phyloP scores from a whole-genome alignment of 2,797 vertebrate genomes.

The Acanthis flammea region DNA sequence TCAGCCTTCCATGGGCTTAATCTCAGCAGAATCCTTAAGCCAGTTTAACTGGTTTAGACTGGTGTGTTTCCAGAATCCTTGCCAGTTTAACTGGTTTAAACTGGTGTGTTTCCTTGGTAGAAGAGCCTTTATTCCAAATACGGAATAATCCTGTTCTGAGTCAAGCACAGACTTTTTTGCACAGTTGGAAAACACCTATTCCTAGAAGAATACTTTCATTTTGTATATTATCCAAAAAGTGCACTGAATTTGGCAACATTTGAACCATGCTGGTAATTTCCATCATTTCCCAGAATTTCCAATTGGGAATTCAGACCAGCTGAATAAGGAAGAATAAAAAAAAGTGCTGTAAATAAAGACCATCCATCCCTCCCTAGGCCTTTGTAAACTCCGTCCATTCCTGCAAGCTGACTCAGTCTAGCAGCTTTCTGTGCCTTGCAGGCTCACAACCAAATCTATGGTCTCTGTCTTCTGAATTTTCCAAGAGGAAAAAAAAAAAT shows the following conservation, averaged over 20 bases:
- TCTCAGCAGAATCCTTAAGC: neutral
- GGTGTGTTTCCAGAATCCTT: neutral
- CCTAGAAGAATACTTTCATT: neutral
- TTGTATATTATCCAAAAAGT: neutral
- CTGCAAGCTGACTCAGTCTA: neutral
- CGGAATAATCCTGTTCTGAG: neutral
- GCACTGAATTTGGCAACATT: neutral
- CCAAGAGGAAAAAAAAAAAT: neutral
- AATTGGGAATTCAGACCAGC: neutral
- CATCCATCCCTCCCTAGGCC: neutral
- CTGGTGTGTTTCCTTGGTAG: neutral
- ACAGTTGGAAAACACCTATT: slow-evolving; percentile 17
- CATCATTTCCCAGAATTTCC: neutral
- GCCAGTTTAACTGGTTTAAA: neutral
- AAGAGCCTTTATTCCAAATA: neutral
- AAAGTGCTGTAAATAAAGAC: neutral
- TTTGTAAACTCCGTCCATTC: neutral
- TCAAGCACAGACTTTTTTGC: neutral
- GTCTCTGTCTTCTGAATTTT: neutral
- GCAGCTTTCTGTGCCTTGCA: neutral
- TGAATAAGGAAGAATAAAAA: neutral
- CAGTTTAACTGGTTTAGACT: neutral
- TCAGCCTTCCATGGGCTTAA: neutral
- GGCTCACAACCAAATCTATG: neutral
- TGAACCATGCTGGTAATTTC: neutral